Evolutionary conservation across 2,113 vertebrate species (phyloP), one percentile per base, ranked within the genome.

Genomic region (Miniopterus natalensis): DNA sequence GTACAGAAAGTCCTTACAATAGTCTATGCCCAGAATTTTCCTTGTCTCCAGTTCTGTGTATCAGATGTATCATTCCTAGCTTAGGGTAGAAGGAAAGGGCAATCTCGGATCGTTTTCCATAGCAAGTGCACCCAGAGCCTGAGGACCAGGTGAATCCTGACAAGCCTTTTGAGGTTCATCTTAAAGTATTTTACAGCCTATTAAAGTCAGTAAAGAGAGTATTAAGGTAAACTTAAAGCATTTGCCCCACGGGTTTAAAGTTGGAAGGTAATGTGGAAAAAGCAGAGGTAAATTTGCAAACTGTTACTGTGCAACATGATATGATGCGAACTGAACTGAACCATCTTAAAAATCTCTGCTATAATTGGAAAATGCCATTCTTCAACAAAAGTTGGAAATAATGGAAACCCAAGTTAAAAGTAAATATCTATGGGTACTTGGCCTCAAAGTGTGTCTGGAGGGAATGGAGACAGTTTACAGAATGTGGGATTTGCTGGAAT

Each of bases 181-280:
- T 92, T 95, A 90, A 97, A 97, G 74, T 47, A 12, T 96, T 98
- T 98, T 96, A 97, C 27, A 95, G 94, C 92, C 74, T 91, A 73
- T 92, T 96, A 93, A 95, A 90, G 83, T 85, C 59, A 15, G 57
- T 29, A 94, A 88, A 66, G 45, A 88, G 36, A 70, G 47, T 85
- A 57, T 42, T 88, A 89, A 95, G 89, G 83, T 81, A 71, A 92
- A 93, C 68, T 18, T 49, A 21, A 95, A 92, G 63, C 84, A 91
- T 49, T 45, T 45, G 61, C 42, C 36, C 25, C 68, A 63, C 0
- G 29, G 92, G 73, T 95, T 94, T 80, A 75, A 95, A 96, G 14
- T n/a, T 74, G 89, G 92, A 84, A 0, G 1, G 89, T 63, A 94
- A 66, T 66, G 74, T 9, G 87, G 95, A 96, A 98, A 97, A 97